phyloP scores from a whole-genome alignment of 2,113 vertebrate genomes.

The Caranx ignobilis region DNA sequence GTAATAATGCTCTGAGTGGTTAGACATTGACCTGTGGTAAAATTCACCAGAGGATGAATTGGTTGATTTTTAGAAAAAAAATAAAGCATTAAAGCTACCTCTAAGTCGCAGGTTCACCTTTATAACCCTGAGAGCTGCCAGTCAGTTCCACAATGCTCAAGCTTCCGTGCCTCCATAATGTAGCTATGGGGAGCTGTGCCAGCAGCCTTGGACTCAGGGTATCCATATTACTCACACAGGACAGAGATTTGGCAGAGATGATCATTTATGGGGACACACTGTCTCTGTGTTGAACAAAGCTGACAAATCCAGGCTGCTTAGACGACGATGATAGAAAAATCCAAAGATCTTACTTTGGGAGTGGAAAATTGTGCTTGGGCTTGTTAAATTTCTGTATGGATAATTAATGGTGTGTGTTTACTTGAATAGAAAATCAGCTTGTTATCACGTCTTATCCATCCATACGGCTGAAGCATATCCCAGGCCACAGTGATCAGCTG shows the following conservation, averaged over 20 bases:
- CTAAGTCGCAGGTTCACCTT: slow-evolving; percentile 37
- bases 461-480: neutral
- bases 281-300: slow-evolving; percentile 27
- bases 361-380: neutral
- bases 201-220: slow-evolving; percentile 51
- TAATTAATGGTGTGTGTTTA: neutral
- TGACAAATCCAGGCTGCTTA: slow-evolving; percentile 36
- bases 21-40: slow-evolving; percentile 40
- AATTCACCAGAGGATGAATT: slow-evolving; percentile 28
- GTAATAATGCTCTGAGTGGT: slow-evolving; percentile 42
- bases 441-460: neutral
- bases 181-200: slow-evolving; percentile 58
- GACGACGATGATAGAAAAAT: slow-evolving; percentile 9
- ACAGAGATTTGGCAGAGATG: slow-evolving; percentile 43
- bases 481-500: neutral
- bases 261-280: slow-evolving; percentile 37
- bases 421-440: slow-evolving; percentile 3
- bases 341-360: neutral
- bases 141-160: slow-evolving; percentile 59
- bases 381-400: neutral
- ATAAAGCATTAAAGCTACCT: slow-evolving; percentile 20
- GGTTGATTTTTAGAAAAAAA: slow-evolving; percentile 15
- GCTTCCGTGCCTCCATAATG: slow-evolving; percentile 62
- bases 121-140: slow-evolving; percentile 46
- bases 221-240: slow-evolving; percentile 58